A percentile compares a stretch with the other conserved stretches of the same genome.
These are phyloP conservation scores for Ascaphus truei DNA, from an alignment of 2,113 vertebrate species.

Conservation along the genomic window DNA sequence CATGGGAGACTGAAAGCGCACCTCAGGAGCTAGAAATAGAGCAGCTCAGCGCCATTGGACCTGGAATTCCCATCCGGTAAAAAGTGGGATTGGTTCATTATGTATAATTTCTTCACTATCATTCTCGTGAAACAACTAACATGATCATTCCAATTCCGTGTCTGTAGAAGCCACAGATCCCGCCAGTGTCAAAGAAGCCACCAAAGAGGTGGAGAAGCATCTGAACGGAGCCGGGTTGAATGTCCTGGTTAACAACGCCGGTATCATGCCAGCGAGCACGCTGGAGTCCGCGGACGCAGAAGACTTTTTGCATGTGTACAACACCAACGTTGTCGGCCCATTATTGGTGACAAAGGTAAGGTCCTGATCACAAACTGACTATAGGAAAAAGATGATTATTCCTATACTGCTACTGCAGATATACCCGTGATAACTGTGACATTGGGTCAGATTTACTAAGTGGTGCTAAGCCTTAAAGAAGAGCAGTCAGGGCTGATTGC, in stretches of 20 bases:
- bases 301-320: constrained; percentile 36
- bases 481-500: no score
- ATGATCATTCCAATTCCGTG: background rate
- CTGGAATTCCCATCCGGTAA: no score
- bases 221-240: constrained; percentile 39
- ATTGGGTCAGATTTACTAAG: no score
- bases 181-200: constrained; percentile 21
- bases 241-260: constrained; percentile 50
- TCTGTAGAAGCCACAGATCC: constrained; percentile 30
- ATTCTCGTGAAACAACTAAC: no score
- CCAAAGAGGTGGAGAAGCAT: constrained; percentile 14
- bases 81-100: no score
- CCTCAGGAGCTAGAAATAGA: no score
- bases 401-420: background rate
- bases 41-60: no score
- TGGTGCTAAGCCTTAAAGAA: no score
- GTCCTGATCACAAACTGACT: no score
- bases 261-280: background rate
- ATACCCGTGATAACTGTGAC: background rate
- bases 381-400: background rate
- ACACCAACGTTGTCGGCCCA: constrained; percentile 45
- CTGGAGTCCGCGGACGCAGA: constrained; percentile 5
- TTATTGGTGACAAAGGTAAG: constrained; percentile 44
- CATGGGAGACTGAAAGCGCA: no score
- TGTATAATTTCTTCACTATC: no score